Percentiles rank a stretch among this genome's conserved stretches.
phyloP scores from a whole-genome alignment of 2,113 vertebrate species.

The Oreochromis spilurus region DNA sequence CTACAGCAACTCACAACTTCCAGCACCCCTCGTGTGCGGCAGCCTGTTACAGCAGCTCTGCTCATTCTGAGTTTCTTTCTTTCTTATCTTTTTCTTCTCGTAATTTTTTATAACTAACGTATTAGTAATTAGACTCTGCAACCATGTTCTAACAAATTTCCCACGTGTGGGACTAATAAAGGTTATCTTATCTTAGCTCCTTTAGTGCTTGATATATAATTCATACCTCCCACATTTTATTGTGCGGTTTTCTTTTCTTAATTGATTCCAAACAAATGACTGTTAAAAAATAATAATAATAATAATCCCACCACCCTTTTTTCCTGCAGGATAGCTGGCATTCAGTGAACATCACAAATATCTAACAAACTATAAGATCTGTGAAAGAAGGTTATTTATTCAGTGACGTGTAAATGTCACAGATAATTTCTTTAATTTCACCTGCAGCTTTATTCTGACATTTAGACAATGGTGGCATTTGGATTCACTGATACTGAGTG shows the following conservation, averaged over 20 bases:
- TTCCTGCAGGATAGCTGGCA: not conserved
- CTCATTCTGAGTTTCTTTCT: too few species aligned
- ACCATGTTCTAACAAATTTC: too few species aligned
- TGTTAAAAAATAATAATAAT: not conserved
- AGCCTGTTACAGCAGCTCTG: too few species aligned
- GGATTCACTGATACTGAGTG: not conserved
- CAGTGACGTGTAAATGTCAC: not conserved
- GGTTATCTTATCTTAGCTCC: not conserved
- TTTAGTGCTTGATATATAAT: not conserved
- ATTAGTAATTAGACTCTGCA: too few species aligned
- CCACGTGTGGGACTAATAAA: too few species aligned
- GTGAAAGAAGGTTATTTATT: not conserved
- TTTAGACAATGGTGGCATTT: constrained; percentile 13
- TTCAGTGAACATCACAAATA: not conserved
- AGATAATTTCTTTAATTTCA: not conserved
- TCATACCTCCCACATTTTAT: not conserved
- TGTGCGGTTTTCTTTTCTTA: not conserved
- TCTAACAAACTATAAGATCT: not conserved
- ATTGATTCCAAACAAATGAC: not conserved
- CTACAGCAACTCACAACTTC: too few species aligned
- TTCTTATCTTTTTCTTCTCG: too few species aligned
- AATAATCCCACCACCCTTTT: too few species aligned
- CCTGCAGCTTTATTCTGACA: constrained; percentile 2
- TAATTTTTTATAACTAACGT: too few species aligned
- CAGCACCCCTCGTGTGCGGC: too few species aligned